Evolutionary conservation across 2,797 vertebrate genomes (phyloP).

Genomic region (Coranthus polyacanthus): DNA sequence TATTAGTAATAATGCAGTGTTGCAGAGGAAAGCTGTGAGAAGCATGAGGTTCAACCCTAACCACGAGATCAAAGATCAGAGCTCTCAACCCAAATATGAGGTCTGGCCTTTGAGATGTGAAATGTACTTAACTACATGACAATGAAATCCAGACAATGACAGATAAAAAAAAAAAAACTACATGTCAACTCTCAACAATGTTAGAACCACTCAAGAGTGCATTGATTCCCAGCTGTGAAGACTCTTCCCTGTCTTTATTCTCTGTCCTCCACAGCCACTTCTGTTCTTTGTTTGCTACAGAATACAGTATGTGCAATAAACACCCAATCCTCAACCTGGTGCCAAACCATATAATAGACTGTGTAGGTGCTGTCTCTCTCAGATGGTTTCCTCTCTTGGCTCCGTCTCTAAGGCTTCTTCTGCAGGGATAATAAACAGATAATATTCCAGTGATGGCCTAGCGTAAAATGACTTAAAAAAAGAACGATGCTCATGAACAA

Average conservation of each 20-base stretch:
- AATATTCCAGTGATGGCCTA: constrained; percentile 6
- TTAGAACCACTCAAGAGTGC: constrained; percentile 35
- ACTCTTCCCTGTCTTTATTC: constrained; percentile 1
- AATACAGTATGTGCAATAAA: constrained; percentile 43
- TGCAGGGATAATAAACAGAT: constrained; percentile 21
- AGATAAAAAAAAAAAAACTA: constrained; percentile 10
- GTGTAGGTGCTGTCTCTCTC: constrained; percentile 49
- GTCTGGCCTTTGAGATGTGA: no score
- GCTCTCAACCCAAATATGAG: no score
- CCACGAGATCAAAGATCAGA: no score
- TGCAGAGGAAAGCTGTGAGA: no score
- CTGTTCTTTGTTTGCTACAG: constrained; percentile 45
- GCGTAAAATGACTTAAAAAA: constrained; percentile 1
- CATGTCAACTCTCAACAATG: constrained; percentile 5
- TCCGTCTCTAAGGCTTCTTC: constrained; percentile 24
- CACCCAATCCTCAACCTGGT: constrained; percentile 5
- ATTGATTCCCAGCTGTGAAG: constrained; percentile 50
- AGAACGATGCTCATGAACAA: not conserved
- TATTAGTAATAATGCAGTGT: no score
- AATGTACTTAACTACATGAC: no score
- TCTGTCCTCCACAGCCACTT: constrained; percentile 23
- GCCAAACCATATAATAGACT: constrained; percentile 34
- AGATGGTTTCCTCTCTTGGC: constrained; percentile 24
- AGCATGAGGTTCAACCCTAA: no score
- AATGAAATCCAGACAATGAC: not conserved